phyloP scores from a whole-genome alignment of 2,888 invertebrate species.

The Parapristionchus giblindavisi region DNA sequence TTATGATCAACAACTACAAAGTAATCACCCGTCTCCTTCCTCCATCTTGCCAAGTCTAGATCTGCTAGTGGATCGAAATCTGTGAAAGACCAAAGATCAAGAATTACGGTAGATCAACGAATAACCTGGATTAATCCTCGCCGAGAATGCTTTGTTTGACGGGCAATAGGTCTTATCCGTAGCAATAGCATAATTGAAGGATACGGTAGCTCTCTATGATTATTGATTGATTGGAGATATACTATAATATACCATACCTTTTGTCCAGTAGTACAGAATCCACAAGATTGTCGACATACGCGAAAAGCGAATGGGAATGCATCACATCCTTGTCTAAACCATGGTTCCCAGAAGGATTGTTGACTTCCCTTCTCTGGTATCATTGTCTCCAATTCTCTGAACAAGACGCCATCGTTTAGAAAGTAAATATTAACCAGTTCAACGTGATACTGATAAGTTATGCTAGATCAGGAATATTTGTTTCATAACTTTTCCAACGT shows the following conservation, averaged over 20 bases:
- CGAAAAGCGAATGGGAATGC: constrained; percentile 65
- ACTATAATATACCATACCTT: constrained; percentile 7
- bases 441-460: too few species aligned
- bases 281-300: constrained; percentile 63
- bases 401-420: neutral
- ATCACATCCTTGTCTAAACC: constrained; percentile 49
- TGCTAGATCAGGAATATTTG: too few species aligned
- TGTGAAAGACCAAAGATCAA: neutral
- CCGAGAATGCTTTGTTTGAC: constrained; percentile 26
- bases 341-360: constrained; percentile 35
- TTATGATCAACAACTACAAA: constrained; percentile 56
- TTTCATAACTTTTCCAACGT: too few species aligned
- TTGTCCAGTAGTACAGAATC: constrained; percentile 58
- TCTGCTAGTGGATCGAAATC: constrained; percentile 53
- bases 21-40: constrained; percentile 49
- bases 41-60: constrained; percentile 45
- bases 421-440: too few species aligned
- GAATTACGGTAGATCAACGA: neutral
- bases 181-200: constrained; percentile 50
- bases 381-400: constrained; percentile 22
- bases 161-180: constrained; percentile 46
- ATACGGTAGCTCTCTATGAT: constrained; percentile 38
- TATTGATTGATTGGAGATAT: neutral
- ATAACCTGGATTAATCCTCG: neutral
- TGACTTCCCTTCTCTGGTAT: neutral